Evolutionary conservation across 1,140 invertebrate genomes (phyloP).

Genomic region (Pygmarrhopalites habei): DNA sequence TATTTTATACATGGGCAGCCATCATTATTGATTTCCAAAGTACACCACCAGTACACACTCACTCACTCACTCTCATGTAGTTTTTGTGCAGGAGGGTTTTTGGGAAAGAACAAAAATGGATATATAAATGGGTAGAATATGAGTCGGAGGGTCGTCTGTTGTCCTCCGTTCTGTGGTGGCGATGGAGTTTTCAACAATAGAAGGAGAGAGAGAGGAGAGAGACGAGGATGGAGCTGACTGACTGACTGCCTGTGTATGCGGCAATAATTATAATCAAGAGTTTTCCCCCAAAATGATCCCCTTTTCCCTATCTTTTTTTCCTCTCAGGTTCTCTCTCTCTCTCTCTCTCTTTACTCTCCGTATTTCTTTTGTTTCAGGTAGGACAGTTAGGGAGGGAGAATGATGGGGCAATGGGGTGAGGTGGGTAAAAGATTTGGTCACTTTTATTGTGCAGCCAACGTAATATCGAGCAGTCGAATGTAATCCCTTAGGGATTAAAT

Average conservation of each 20-base stretch:
- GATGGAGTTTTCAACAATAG: too few species aligned
- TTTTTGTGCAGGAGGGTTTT: neutral
- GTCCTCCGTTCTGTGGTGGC: too few species aligned
- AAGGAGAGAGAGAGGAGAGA: neutral
- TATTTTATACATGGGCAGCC: too few species aligned
- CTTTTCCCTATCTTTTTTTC: too few species aligned
- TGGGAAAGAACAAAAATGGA: neutral
- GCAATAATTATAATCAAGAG: too few species aligned
- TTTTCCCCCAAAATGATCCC: too few species aligned
- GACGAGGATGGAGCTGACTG: neutral
- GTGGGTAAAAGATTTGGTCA: neutral
- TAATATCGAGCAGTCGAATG: conserved; percentile 9
- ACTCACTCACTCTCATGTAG: neutral
- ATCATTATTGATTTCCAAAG: conserved; percentile 24
- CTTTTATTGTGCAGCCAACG: too few species aligned
- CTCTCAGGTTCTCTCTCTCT: too few species aligned
- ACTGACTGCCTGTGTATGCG: neutral
- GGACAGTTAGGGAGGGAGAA: neutral
- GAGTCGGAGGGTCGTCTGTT: too few species aligned
- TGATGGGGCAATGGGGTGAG: neutral
- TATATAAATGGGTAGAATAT: too few species aligned
- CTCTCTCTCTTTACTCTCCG: too few species aligned
- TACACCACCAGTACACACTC: neutral
- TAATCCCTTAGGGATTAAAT: conserved; percentile 32
- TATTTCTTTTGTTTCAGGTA: too few species aligned